Conservation (phyloP, 2,888 invertebrate species). For the Drosophila neotestacea region DNA sequence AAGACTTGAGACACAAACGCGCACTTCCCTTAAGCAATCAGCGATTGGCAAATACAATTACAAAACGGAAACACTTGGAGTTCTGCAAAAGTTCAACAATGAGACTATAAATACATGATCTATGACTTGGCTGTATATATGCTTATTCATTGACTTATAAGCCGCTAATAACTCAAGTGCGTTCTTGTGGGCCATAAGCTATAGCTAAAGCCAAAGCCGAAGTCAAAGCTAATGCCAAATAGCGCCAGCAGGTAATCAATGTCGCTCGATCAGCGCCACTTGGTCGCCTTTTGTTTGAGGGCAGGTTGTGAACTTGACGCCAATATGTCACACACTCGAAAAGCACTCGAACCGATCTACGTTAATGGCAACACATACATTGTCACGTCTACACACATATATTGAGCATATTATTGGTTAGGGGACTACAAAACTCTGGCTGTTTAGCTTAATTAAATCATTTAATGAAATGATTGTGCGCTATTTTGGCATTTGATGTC, state of each 20-base stretch:
- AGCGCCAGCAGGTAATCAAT: conserved; percentile 68
- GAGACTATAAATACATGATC: conserved; percentile 36
- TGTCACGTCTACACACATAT: conserved; percentile 7
- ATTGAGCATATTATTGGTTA: background rate
- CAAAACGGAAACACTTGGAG: conserved; percentile 67
- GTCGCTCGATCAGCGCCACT: conserved; percentile 78
- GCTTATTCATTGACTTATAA: conserved; percentile 41
- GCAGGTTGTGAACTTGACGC: conserved; percentile 75
- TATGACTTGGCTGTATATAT: conserved; percentile 38
- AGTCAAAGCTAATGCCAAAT: conserved; percentile 4
- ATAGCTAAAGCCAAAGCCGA: conserved; percentile 16
- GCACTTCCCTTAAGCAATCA: conserved; percentile 48
- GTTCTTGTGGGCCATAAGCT: conserved; percentile 57
- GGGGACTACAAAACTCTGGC: conserved; percentile 49
- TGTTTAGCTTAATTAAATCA: conserved; percentile 81
- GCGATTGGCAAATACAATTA: conserved; percentile 54
- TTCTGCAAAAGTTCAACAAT: conserved; percentile 49
- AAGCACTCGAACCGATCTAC: conserved; percentile 62
- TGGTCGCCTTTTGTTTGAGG: conserved; percentile 71
- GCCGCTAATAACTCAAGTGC: conserved; percentile 69
- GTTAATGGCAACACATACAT: conserved; percentile 40
- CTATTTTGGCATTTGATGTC: conserved; percentile 74
- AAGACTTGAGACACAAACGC: conserved; percentile 65
- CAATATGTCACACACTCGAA: conserved; percentile 80
- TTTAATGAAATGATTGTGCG: conserved; percentile 80